Base-by-base conservation (phyloP, 2,888 invertebrate species). In the Anorthoa munda region DNA sequence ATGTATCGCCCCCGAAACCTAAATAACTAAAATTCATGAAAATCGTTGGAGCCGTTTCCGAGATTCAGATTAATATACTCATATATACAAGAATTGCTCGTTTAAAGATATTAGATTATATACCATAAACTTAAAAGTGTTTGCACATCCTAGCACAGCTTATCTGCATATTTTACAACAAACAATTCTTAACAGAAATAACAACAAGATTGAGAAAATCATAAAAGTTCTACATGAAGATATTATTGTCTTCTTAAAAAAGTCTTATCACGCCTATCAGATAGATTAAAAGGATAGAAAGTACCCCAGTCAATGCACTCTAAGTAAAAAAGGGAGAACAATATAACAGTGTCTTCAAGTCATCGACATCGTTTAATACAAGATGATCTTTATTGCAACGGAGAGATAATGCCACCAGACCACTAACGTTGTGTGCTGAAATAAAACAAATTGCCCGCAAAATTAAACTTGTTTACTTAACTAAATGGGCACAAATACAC, bases 381-480 rank as follows among this genome's bases (percentile, higher is more conserved):
- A 79, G 82, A 83, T 83, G 80, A 87, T 87, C 84, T 88, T 88
- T 87, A 88, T 86, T 73, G 66, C 72, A 48, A 56, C 50, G 50
- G 45, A n/a, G 70, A 84, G 86, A 85, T 81, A 81, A 85, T 64
- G 76, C 51, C 72, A 74, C 59, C 59, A 55, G 45, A 59, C 70
- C 61, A 76, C 39, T 72, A 61, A 39, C 31, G 75, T 58, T n/a
- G 60, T 79, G 67, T 75, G 77, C 71, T 53, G 81, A 68, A 82
- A 88, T 89, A 86, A 88, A 90, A 81, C 55, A 83, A 87, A 86
- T 86, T 87, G 85, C 81, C 76, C 80, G 77, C 78, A 77, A 81
- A 86, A 88, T 89, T 84, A 70, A 84, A 88, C 79, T 79, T 86
- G 82, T 80, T 81, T 81, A 84, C 73, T 84, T 79, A 77, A 73